Evolutionary conservation across 2,113 vertebrate species (phyloP), one percentile per base, ranked within the genome.

Genomic region (Epinephelus lanceolatus): DNA sequence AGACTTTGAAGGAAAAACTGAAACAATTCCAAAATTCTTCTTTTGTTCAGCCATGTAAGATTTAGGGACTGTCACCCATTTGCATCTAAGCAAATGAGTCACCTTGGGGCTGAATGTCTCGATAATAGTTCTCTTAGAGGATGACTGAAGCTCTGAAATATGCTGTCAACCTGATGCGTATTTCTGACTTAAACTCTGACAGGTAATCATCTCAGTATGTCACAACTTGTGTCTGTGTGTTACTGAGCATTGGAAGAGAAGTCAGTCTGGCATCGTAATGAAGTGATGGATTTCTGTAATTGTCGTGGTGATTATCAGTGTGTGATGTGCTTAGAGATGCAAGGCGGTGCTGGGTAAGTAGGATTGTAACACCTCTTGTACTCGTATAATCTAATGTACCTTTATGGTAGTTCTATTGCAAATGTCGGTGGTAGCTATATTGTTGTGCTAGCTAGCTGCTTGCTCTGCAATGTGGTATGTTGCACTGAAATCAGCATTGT

Each of bases 141-240:
- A 61, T 14, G 71, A 86, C 65, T 57, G 75, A 70, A 45, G 42
- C 71, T 76, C 30, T 27, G 65, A 78, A 69, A 77, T n/a, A 63
- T 42, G 80, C 6, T 42, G n/a, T 77, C 74, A 37, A 45, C 15
- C 33, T 9, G 15, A 81, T 15, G 68, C 33, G 15, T 57, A 10
- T 69, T 78, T 75, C 45, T 1, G 53, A 55, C 59, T 40, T n/a
- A 60, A 14, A 59, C 57, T 30, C 15, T 33, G 67, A 60, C 73
- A 68, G 65, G 56, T 82, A 52, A 77, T 83, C 68, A 45, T 90
- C 88, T 93, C 91, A 88, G 90, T 76, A 77, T 71, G 61, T 80
- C 93, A 92, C 94, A 95, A 93, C 93, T 94, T 94, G 76, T 94
- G 94, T 95, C 93, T 94, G 93, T 95, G 94, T 84, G 80, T 82